These are phyloP conservation scores for Baronia brevicornis DNA, from an alignment of 2,888 invertebrate species.

Conservation along the genomic window DNA sequence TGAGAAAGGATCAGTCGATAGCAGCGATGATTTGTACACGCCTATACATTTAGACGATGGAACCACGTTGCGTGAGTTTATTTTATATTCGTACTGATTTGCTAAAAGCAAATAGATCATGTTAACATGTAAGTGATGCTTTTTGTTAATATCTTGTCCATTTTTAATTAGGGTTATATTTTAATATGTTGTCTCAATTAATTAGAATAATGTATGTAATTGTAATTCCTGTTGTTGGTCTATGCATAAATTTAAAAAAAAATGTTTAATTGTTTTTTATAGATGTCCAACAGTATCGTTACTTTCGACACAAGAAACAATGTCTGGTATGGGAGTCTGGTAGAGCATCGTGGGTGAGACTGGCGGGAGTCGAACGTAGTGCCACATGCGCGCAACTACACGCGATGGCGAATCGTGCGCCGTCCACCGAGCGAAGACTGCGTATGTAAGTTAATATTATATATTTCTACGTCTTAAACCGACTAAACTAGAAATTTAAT, in stretches of 20 bases:
- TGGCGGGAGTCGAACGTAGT: slow-evolving; percentile 84
- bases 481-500: no score
- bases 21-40: slow-evolving; percentile 45
- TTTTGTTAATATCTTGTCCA: no score
- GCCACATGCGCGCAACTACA: slow-evolving; percentile 80
- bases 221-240: no score
- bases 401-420: slow-evolving; percentile 73
- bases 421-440: slow-evolving; percentile 74
- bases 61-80: slow-evolving; percentile 50
- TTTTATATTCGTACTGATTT: background rate
- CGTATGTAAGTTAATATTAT: slow-evolving; percentile 70
- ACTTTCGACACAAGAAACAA: slow-evolving; percentile 89
- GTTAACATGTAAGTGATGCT: no score
- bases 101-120: no score
- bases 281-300: slow-evolving; percentile 76
- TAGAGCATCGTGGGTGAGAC: slow-evolving; percentile 79
- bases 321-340: slow-evolving; percentile 86
- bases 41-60: slow-evolving; percentile 65
- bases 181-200: no score
- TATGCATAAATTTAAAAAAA: no score
- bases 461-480: background rate
- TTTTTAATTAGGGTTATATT: no score
- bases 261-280: slow-evolving; percentile 21
- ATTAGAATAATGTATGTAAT: no score
- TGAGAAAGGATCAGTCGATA: slow-evolving; percentile 41